Evolutionary conservation across 2,888 invertebrate species (phyloP).

Genomic region (Trichacis sp.): DNA sequence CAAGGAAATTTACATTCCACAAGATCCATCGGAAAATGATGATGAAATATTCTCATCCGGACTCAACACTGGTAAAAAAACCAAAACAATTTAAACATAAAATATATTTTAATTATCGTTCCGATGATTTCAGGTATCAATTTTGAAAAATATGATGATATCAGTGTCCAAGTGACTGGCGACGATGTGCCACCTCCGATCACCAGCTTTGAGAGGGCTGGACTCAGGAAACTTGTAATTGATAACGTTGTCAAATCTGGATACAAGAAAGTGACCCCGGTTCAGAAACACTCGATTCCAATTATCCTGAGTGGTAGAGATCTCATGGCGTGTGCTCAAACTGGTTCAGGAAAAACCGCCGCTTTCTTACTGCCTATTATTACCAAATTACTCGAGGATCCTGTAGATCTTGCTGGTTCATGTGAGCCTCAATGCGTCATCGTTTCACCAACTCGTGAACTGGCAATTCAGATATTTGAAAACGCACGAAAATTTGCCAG

Average conservation of each 20-base stretch:
- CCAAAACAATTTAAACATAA: too few relatives aligned
- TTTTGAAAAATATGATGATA: slow-evolving; percentile 80
- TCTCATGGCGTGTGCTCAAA: slow-evolving; percentile 97
- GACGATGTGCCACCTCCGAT: slow-evolving; percentile 77
- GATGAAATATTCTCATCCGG: slow-evolving; percentile 78
- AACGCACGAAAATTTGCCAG: slow-evolving; percentile 87
- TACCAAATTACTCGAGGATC: slow-evolving; percentile 75
- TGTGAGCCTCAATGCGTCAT: slow-evolving; percentile 87
- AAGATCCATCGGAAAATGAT: slow-evolving; percentile 80
- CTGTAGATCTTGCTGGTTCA: slow-evolving; percentile 71
- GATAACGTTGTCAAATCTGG: slow-evolving; percentile 84
- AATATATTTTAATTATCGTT: not conserved
- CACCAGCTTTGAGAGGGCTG: slow-evolving; percentile 78
- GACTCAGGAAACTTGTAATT: slow-evolving; percentile 77
- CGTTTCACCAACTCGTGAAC: slow-evolving; percentile 91
- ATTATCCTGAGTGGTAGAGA: slow-evolving; percentile 84
- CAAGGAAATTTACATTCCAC: slow-evolving; percentile 75
- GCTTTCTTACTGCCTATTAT: slow-evolving; percentile 94
- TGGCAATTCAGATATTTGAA: slow-evolving; percentile 87
- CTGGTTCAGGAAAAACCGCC: slow-evolving; percentile 98
- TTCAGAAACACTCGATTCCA: slow-evolving; percentile 93
- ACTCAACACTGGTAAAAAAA: slow-evolving; percentile 71
- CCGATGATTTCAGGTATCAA: slow-evolving; percentile 82
- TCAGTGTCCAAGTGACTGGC: slow-evolving; percentile 85
- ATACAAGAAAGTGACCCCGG: slow-evolving; percentile 90